These are phyloP conservation scores for Oxyscelio sp. DNA, from an alignment of 2,888 invertebrate species.

Conservation along the genomic window DNA sequence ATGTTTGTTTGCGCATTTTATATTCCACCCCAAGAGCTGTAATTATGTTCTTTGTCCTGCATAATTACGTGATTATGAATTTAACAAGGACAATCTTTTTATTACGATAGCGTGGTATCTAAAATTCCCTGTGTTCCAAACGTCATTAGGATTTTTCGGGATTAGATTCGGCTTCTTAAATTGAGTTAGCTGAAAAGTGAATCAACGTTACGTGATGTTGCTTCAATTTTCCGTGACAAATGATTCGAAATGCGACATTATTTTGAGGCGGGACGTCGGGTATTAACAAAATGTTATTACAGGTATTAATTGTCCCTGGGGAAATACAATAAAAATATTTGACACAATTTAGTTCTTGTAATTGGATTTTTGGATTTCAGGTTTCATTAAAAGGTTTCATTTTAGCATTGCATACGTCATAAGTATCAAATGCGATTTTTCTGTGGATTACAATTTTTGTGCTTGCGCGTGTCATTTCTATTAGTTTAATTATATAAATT, in stretches of 20 bases:
- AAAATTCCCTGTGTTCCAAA: constrained; percentile 52
- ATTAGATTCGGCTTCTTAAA: constrained; percentile 58
- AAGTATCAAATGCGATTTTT: too few relatives aligned
- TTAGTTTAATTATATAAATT: constrained; percentile 22
- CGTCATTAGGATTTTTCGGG: constrained; percentile 55
- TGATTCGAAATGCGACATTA: constrained; percentile 32
- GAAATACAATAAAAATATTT: constrained; percentile 12
- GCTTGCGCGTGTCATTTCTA: neutral
- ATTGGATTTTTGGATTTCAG: neutral
- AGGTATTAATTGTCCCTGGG: constrained; percentile 4
- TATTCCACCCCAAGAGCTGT: constrained; percentile 30
- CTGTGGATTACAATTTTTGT: neutral
- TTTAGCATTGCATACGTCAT: neutral
- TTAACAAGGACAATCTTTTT: constrained; percentile 40
- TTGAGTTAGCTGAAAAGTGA: constrained; percentile 42
- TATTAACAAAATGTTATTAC: constrained; percentile 7
- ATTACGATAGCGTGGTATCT: constrained; percentile 33
- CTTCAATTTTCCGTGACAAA: constrained; percentile 36
- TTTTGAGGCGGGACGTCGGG: constrained; percentile 18
- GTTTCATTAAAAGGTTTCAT: neutral
- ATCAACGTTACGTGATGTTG: constrained; percentile 28
- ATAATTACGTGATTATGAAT: constrained; percentile 45
- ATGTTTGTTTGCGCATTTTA: constrained; percentile 46
- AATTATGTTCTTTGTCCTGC: constrained; percentile 52
- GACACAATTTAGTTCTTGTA: neutral